Evolutionary conservation across 1,140 invertebrate genomes (phyloP), one percentile per base, ranked within the genome.

Genomic region (Probaryconus sp.): DNA sequence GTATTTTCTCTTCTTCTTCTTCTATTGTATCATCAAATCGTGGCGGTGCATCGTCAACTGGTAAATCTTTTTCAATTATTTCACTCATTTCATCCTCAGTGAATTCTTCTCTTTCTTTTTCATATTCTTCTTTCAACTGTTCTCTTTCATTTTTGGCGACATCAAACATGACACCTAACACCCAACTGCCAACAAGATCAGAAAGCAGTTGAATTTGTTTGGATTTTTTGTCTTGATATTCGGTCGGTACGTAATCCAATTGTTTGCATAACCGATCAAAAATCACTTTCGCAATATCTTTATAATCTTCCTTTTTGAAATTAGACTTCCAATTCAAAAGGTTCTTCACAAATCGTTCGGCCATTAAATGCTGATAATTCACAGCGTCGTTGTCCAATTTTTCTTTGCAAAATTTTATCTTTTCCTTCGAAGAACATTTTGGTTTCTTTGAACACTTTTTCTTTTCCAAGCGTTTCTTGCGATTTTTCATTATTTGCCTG

Each of bases 171-270:
- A 88, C 56, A 0, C 81, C 85, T 0, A 79, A 43, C 24, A 88
- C 78, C 86, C 87, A 88, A 21, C 78, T 79, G 3, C 83, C 83
- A 16, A 87, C 48, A 0, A 81, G 14, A 13, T 87, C 80, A 2
- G 87, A 73, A 0, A 87, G 47, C 26, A 84, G 68, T n/a, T 55
- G 72, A 69, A 88, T 79, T 51, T 88, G 87, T 18, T 84, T 81
- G 6, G 78, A 82, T 6, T 79, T 77, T 3, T 82, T 65, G 16
- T 87, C 84, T 7, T 78, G 79, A 3, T 72, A 58, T 18, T 78
- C 69, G 0, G 71, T 31, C 0, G 77, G 65, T 1, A 11, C 42
- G 11, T 83, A 83, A n/a, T 81, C 73, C 1, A 84, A 38, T 5
- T 74, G 26, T 9, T 60, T 50, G 5, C 63, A 68, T 5, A 88